A percentile compares a stretch with the other conserved stretches of the same genome.
Evolutionary conservation across 2,113 vertebrate species (phyloP).

Genomic region (Butorides virescens): DNA sequence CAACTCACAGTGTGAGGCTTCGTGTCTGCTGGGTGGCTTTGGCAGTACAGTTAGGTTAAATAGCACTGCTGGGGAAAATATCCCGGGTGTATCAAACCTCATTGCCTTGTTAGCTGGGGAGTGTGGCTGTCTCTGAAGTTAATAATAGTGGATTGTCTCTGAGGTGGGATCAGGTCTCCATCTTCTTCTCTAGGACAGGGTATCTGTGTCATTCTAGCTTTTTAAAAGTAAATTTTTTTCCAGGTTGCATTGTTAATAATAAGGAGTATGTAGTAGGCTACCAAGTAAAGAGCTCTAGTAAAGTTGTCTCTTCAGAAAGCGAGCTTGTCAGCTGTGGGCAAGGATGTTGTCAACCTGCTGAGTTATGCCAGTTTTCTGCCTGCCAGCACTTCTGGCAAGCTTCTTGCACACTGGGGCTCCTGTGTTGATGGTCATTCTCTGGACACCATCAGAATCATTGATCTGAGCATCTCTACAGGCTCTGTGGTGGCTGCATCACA

Average conservation of each 20-base stretch:
- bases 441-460: not conserved
- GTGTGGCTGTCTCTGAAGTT: not conserved
- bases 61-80: not conserved
- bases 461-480: not conserved
- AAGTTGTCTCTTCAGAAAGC: not conserved
- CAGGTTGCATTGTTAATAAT: not conserved
- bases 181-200: not conserved
- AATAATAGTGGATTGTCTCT: not conserved
- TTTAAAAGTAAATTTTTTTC: not conserved
- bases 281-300: not conserved
- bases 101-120: not conserved
- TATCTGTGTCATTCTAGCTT: not conserved
- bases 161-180: not conserved
- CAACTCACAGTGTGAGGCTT: not conserved
- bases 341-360: not conserved
- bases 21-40: not conserved
- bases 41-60: not conserved
- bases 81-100: not conserved
- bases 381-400: not conserved
- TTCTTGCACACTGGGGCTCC: not conserved
- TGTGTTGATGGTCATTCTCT: not conserved
- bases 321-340: not conserved
- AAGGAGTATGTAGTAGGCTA: not conserved
- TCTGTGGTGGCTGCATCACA: not conserved
- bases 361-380: not conserved